A percentile compares a stretch with the other conserved stretches of the same genome.
Conservation (phyloP, 2,888 invertebrate genomes). For the Steromphala cineraria region DNA sequence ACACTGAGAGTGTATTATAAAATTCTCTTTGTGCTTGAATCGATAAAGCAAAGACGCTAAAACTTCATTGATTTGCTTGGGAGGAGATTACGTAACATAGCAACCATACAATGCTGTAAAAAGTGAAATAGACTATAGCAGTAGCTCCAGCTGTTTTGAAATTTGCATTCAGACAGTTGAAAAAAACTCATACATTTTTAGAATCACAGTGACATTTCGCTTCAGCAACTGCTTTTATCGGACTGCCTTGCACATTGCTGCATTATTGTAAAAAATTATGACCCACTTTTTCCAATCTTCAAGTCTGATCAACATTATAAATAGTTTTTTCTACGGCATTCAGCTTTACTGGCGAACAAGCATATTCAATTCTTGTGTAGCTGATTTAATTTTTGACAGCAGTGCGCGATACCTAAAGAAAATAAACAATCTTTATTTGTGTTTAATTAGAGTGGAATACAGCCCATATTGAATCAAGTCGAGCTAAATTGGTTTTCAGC, state of each 20-base stretch:
- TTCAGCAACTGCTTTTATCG: neutral
- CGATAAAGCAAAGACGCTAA: slow-evolving; percentile 13
- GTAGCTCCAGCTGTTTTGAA: neutral
- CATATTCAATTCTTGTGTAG: neutral
- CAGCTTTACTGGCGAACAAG: slow-evolving; percentile 6
- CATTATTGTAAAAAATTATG: neutral
- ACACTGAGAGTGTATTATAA: neutral
- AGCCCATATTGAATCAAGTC: neutral
- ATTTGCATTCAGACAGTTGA: slow-evolving; percentile 6
- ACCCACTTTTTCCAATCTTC: slow-evolving; percentile 8
- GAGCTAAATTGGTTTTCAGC: neutral
- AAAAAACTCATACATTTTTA: slow-evolving; percentile 8
- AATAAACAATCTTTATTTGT: slow-evolving; percentile 28
- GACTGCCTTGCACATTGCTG: slow-evolving; percentile 8
- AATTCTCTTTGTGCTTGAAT: slow-evolving; percentile 16
- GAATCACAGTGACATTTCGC: slow-evolving; percentile 8
- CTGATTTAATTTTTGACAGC: neutral
- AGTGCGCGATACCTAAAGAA: slow-evolving; percentile 1
- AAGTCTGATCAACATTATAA: slow-evolving; percentile 2
- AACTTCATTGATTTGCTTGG: slow-evolving; percentile 1
- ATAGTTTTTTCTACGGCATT: neutral
- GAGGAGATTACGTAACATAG: slow-evolving; percentile 3
- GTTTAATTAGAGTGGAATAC: slow-evolving; percentile 26
- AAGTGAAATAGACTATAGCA: slow-evolving; percentile 18
- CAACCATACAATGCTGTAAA: slow-evolving; percentile 3